Base-by-base conservation (phyloP, 2,888 invertebrate genomes). In the Drosophila hamatofila region DNA sequence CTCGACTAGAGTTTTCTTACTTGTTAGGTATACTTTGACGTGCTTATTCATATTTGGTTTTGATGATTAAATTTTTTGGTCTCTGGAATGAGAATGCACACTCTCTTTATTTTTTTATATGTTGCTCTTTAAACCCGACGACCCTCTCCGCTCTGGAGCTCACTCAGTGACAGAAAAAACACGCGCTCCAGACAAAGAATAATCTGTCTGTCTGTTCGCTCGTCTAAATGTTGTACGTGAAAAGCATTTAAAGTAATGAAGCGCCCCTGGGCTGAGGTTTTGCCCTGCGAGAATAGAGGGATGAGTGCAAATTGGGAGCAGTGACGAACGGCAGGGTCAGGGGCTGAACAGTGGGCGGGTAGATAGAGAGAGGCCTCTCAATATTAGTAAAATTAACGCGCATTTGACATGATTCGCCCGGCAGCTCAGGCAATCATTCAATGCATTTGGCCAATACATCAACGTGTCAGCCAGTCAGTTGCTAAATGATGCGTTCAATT, bases 231-330 rank as follows among this genome's bases (percentile, higher is more conserved):
- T 69, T 81, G 80, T 83, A 87, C 87, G 87, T 87, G 88, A 76
- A 84, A 87, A 84, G 88, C 87, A 88, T 88, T 88, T 87, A 84
- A 84, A 88, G 79, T 88, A 86, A 86, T 86, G 84, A 81, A 78
- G 59, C 83, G 55, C 67, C 72, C 37, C 44, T 56, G 72, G 66
- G 55, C 61, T 18, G 54, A 62, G 55, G 48, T 60, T 63, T 44
- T 6, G 25, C 54, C 23, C 21, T 11, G 12, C 23, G 37, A 21
- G 21, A 6, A 11, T 6, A 2, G 16, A 30, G 41, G 56, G 23
- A 16, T 14, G 27, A 21, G 57, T 11, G 48, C 30, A 48, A 30
- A 23, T 42, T 18, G 9, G 18, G 42, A 21, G 41, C 14, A 42
- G 35, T 18, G 11, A 27, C 18, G 12, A 11, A 25, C 18, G 27